These are phyloP conservation scores for Apamea sordens DNA, from an alignment of 2,888 invertebrate species.

Conservation along the genomic window DNA sequence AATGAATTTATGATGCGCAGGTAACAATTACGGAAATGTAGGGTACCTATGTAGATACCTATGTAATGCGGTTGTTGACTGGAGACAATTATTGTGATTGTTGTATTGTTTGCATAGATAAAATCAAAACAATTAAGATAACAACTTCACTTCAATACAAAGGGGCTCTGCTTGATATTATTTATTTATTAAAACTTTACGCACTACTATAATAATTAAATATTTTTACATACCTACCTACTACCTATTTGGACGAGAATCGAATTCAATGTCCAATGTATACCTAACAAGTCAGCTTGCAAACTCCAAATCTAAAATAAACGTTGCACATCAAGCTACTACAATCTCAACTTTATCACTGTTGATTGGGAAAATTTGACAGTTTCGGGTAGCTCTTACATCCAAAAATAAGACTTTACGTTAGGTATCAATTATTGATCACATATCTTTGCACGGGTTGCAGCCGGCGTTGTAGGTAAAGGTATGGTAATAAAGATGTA, in stretches of 20 bases:
- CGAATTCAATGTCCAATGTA: background rate
- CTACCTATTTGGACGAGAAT: background rate
- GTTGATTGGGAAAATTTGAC: too few species aligned
- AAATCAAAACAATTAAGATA: slow-evolving; percentile 14
- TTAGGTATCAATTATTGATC: background rate
- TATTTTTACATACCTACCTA: background rate
- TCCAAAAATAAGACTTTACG: background rate
- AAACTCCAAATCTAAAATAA: background rate
- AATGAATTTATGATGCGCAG: background rate
- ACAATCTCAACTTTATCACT: too few species aligned
- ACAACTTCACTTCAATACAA: background rate
- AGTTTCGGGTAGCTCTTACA: background rate
- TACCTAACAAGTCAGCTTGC: background rate
- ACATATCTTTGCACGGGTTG: background rate
- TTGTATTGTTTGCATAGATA: slow-evolving; percentile 10
- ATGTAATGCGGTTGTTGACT: background rate
- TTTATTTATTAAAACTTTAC: too few species aligned
- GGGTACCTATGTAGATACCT: background rate
- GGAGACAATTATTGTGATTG: background rate
- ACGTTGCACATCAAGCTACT: background rate
- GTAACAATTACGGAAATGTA: background rate
- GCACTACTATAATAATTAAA: background rate
- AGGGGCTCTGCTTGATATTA: background rate
- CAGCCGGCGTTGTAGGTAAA: background rate
- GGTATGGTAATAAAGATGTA: background rate